A percentile compares a stretch with the other conserved stretches of the same genome.
Conservation (phyloP, 1,140 invertebrate genomes). For the Araneus ventricosus region DNA sequence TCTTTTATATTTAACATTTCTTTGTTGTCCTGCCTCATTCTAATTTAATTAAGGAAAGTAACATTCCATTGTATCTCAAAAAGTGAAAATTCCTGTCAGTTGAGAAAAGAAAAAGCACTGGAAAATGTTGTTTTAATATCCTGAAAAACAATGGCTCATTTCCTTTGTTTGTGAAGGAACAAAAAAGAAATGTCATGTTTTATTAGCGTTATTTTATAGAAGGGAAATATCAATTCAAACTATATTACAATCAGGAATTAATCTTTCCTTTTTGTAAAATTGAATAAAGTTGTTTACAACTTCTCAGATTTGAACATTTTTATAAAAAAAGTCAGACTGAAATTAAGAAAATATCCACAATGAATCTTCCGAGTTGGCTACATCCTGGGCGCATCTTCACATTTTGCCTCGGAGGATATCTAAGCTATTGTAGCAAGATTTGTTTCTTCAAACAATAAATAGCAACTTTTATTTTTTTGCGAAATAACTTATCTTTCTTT, state of each 20-base stretch:
- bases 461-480: too few relatives aligned
- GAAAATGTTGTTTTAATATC: constrained; percentile 6
- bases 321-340: neutral
- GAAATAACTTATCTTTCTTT: too few relatives aligned
- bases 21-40: neutral
- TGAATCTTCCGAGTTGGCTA: too few relatives aligned
- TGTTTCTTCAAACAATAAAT: too few relatives aligned
- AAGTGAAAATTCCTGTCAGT: neutral
- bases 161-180: neutral
- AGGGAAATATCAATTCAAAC: too few relatives aligned
- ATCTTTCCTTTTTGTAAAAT: too few relatives aligned
- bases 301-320: neutral
- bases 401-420: too few relatives aligned
- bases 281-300: too few relatives aligned
- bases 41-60: neutral
- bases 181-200: neutral
- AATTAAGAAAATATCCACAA: neutral
- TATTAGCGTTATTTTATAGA: too few relatives aligned
- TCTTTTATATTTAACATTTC: neutral
- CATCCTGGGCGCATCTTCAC: too few relatives aligned
- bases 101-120: neutral
- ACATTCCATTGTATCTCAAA: neutral
- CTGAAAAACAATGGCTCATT: neutral
- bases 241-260: too few relatives aligned
- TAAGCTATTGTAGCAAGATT: too few relatives aligned